phyloP scores from a whole-genome alignment of 2,113 vertebrate species.

The Scartelaos histophorus region DNA sequence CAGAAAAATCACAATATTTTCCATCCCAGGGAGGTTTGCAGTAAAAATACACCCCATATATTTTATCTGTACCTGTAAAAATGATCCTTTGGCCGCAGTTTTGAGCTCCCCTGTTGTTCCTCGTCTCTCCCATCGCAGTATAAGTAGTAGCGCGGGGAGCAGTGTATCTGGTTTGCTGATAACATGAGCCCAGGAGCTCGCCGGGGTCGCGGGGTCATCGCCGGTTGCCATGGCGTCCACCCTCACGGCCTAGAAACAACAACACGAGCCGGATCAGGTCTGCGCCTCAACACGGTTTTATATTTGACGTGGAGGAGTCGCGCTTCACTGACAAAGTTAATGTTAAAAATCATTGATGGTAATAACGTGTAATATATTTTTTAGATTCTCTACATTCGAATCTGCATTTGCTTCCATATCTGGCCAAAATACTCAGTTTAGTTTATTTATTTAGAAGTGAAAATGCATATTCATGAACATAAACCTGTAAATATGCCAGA shows the following conservation, averaged over 20 bases:
- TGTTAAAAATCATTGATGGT: not conserved
- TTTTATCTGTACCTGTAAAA: constrained; percentile 69
- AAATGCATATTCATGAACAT: no score
- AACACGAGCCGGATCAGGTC: not conserved
- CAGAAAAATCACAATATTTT: no score
- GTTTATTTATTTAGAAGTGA: no score
- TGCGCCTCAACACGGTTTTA: not conserved
- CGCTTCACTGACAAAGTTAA: not conserved
- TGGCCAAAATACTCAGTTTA: no score
- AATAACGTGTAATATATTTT: no score
- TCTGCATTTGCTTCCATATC: no score
- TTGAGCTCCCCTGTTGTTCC: not conserved
- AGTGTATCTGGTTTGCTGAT: constrained; percentile 14
- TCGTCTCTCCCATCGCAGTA: not conserved
- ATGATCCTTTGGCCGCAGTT: constrained; percentile 66
- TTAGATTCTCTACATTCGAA: no score
- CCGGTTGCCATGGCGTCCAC: constrained; percentile 51
- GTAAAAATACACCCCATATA: not conserved
- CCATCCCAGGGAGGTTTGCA: not conserved
- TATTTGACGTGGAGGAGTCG: constrained; percentile 1
- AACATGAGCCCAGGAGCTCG: constrained; percentile 33
- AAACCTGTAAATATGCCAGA: no score
- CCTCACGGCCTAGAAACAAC: constrained; percentile 41
- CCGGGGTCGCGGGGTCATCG: constrained; percentile 47
- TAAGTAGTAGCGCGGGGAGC: not conserved